Evolutionary conservation across 2,888 invertebrate genomes (phyloP), one percentile per base, ranked within the genome.

Genomic region (Cosmia pyralina): DNA sequence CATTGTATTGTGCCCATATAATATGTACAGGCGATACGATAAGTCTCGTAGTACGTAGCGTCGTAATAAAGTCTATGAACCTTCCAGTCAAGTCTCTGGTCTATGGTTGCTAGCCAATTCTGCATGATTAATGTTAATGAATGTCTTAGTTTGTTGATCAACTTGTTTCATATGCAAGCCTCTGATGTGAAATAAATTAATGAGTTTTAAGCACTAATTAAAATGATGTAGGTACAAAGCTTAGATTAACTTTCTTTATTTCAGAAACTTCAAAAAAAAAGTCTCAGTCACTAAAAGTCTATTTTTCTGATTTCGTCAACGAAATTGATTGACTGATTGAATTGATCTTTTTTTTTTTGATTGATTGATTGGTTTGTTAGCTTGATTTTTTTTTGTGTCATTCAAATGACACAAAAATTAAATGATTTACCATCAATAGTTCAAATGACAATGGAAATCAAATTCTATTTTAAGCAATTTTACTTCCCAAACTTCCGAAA

Each of bases 71-170:
- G 5, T 34, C 34, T 50, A 8, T 38, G n/a, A 22, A 50, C 28
- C 38, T 44, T 77, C 76, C 55, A 68, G 22, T 46, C 34, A n/a
- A 55, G 59, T 57, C 52, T 11, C 13, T 53, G 11, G 52, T 71
- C 77, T 84, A 50, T 64, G 67, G 50, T 19, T 22, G 53, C 58
- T 41, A 80, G 62, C 53, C 64, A 81, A 70, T 77, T 72, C 75
- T 69, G 69, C 71, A 78, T 85, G 69, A 85, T 84, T 77, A 84
- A 85, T 80, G 70, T 70, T 80, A 82, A 85, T 80, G 72, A 80
- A 67, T 73, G 59, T 79, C 75, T 80, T 67, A 73, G 80, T 80
- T 65, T 60, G 76, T 80, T 75, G 66, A 82, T 78, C 63, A 73
- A 82, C 76, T 78, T 80, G 75, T 80, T 76, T 67, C 58, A 67